Conservation (phyloP, 2,888 invertebrate species). For the Orthosia cruda region DNA sequence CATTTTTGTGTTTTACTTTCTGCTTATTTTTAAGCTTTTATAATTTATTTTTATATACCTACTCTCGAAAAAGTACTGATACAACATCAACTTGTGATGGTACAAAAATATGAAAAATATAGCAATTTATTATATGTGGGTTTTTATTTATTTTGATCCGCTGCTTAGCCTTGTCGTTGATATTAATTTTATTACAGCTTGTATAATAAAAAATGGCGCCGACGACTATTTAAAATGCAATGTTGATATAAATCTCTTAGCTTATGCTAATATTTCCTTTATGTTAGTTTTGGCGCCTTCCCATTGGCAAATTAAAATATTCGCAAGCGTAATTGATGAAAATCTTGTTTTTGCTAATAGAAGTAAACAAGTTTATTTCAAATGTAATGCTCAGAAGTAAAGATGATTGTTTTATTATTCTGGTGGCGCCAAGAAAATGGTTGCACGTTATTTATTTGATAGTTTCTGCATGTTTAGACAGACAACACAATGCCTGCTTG, state of each 20-base stretch:
- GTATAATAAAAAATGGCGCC: slow-evolving; percentile 60
- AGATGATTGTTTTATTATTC: slow-evolving; percentile 41
- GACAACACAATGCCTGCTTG: slow-evolving; percentile 45
- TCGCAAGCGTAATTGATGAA: slow-evolving; percentile 38
- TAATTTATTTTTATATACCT: neutral
- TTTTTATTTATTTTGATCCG: slow-evolving; percentile 25
- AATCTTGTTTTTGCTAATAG: slow-evolving; percentile 49
- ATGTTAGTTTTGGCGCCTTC: slow-evolving; percentile 61
- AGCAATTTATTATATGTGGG: neutral
- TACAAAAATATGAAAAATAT: neutral
- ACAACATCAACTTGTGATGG: neutral
- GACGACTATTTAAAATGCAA: slow-evolving; percentile 58
- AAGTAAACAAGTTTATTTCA: slow-evolving; percentile 53
- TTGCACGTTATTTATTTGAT: slow-evolving; percentile 27
- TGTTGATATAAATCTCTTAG: slow-evolving; percentile 58
- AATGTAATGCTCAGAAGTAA: slow-evolving; percentile 21
- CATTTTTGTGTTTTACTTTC: slow-evolving; percentile 20
- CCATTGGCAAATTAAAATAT: slow-evolving; percentile 56
- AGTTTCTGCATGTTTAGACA: slow-evolving; percentile 15
- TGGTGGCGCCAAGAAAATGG: slow-evolving; percentile 46
- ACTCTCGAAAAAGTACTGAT: neutral
- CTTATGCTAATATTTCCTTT: slow-evolving; percentile 59
- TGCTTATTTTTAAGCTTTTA: slow-evolving; percentile 1
- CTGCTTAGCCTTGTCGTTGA: slow-evolving; percentile 17
- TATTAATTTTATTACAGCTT: slow-evolving; percentile 49